Evolutionary conservation across 64 coral and sea anemone genomes (phyloP).

Genomic region (Actinia equina): DNA sequence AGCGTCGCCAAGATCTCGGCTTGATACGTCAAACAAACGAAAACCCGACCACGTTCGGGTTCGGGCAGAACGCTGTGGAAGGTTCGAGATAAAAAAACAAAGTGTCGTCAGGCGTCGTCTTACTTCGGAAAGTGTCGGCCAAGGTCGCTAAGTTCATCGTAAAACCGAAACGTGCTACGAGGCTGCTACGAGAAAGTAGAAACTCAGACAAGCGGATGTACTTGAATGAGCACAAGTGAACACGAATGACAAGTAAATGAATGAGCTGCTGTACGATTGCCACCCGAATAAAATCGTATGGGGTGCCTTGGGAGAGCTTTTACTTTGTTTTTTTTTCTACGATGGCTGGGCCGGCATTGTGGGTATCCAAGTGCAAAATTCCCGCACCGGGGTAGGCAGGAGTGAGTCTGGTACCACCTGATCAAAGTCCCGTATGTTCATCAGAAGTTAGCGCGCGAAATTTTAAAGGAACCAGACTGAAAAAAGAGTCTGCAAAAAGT

Average conservation of each 20-base stretch:
- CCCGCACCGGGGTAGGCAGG: neutral
- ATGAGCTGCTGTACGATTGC: no score
- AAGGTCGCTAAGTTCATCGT: neutral
- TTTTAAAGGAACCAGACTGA: neutral
- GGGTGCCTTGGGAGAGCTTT: no score
- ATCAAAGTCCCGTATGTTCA: neutral
- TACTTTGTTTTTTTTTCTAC: no score
- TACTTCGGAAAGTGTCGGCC: neutral
- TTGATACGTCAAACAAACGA: neutral
- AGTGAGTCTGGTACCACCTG: neutral
- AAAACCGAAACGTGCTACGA: neutral
- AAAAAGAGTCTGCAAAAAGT: neutral
- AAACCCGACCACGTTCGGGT: neutral
- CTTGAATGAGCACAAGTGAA: neutral
- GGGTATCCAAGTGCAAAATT: neutral
- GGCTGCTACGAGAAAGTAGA: neutral
- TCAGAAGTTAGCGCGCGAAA: conserved; percentile 5
- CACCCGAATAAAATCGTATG: no score
- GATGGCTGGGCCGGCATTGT: no score
- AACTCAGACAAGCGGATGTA: neutral
- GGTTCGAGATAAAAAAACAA: conserved; percentile 4
- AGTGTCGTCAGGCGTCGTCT: neutral
- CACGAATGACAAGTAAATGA: neutral
- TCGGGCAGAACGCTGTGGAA: conserved; percentile 4
- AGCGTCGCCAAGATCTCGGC: conserved; percentile 5